Percentiles rank a stretch among this genome's conserved stretches.
phyloP scores from a whole-genome alignment of 2,113 vertebrate genomes.

The Megaceryle maxima region DNA sequence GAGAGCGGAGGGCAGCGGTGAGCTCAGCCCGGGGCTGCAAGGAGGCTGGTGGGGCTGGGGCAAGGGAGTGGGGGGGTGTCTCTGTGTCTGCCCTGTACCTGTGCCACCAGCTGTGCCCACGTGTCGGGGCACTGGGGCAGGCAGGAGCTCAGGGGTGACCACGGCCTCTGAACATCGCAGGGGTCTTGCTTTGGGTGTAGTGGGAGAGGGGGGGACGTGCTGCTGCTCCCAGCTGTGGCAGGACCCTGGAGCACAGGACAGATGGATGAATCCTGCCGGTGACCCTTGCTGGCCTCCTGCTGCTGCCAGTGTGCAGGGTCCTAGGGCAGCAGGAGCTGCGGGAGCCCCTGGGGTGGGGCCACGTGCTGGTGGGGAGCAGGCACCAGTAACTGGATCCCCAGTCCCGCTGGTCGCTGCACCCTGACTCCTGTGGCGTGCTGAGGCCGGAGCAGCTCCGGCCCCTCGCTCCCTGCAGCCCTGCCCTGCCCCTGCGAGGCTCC shows the following conservation, averaged over 20 bases:
- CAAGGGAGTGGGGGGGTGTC: rapidly evolving
- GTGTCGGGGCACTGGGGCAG: background rate
- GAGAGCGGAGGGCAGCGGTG: background rate
- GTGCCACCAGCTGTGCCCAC: background rate
- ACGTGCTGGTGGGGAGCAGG: rapidly evolving
- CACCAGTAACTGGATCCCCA: rapidly evolving
- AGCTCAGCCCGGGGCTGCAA: rapidly evolving
- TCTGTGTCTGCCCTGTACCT: rapidly evolving
- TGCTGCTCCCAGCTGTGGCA: rapidly evolving
- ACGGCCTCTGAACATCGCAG: rapidly evolving
- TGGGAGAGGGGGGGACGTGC: rapidly evolving
- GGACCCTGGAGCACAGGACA: background rate
- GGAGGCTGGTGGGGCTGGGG: background rate
- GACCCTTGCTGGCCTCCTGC: background rate
- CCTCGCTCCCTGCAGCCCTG: background rate
- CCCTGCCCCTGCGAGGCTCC: rapidly evolving
- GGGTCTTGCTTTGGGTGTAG: background rate
- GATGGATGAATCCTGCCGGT: rapidly evolving
- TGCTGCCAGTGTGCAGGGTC: rapidly evolving
- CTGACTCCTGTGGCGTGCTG: background rate
- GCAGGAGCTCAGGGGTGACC: background rate
- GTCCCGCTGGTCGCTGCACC: rapidly evolving
- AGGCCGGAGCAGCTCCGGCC: background rate
- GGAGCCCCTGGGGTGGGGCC: background rate
- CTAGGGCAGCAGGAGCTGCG: background rate